Conservation (phyloP, 2,113 vertebrate species). For the Caloenas nicobarica region DNA sequence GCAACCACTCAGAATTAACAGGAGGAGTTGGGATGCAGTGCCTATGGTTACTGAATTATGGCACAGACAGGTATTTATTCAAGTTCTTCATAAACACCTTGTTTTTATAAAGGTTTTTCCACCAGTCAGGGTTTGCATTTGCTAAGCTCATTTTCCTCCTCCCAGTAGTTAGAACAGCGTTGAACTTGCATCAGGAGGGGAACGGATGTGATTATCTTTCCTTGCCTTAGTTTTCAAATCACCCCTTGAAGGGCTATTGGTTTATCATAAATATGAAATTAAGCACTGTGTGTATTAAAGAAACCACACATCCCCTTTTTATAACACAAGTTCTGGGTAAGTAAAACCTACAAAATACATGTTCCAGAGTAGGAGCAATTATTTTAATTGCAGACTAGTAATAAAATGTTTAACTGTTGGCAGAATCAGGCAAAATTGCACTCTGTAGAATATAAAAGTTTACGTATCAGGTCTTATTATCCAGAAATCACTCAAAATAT, state of each 20-base stretch:
- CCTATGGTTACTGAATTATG: not conserved
- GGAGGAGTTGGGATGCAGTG: not conserved
- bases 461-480: not conserved
- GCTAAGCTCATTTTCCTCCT: not conserved
- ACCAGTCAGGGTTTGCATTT: not conserved
- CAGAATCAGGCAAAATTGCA: not conserved
- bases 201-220: not conserved
- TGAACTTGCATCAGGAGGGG: not conserved
- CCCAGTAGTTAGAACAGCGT: not conserved
- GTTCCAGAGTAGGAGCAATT: not conserved
- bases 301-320: not conserved
- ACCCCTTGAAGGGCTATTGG: not conserved
- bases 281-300: not conserved
- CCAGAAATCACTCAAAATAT: not conserved
- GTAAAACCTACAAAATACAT: not conserved
- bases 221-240: not conserved
- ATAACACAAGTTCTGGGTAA: not conserved
- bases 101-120: not conserved
- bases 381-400: slow-evolving; percentile 17
- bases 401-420: not conserved
- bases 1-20: not conserved
- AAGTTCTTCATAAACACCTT: not conserved
- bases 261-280: not conserved
- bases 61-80: not conserved
- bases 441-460: not conserved